These are phyloP conservation scores for Aplysina aerophoba DNA, from an alignment of 37 sponge, comb jelly and placozoan genomes.

Conservation along the genomic window DNA sequence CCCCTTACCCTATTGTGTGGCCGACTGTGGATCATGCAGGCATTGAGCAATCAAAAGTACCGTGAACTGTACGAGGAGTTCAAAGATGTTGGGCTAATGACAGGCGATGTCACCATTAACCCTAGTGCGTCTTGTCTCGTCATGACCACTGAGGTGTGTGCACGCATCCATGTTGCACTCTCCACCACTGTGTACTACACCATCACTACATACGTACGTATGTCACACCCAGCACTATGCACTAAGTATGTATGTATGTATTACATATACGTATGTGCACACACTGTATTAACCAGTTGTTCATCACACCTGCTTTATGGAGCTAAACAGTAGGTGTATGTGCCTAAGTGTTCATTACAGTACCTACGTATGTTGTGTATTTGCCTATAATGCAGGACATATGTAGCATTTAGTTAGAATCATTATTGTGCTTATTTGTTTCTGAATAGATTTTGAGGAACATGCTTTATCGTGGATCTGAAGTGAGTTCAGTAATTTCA, in stretches of 20 bases:
- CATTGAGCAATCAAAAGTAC: constrained; percentile 96
- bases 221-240: not conserved
- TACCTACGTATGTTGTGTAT: not conserved
- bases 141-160: constrained; percentile 87
- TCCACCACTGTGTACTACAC: not conserved
- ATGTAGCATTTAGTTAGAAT: no score
- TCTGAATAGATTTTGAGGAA: constrained; percentile 81
- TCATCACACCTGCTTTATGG: no score
- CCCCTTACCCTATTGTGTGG: no score
- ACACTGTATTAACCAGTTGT: no score
- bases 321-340: no score
- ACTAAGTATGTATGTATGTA: not conserved
- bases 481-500: constrained; percentile 50
- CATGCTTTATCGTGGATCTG: constrained; percentile 96
- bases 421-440: not conserved
- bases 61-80: constrained; percentile 93
- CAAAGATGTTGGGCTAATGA: constrained; percentile 97
- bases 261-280: not conserved
- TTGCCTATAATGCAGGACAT: no score
- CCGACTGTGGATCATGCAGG: constrained; percentile 55
- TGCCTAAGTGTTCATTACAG: no score
- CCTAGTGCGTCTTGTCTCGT: constrained; percentile 95
- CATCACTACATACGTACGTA: constrained; percentile 19
- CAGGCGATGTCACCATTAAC: constrained; percentile 96
- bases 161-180: not conserved